phyloP scores from a whole-genome alignment of 1,140 invertebrate species.

The Dinoponera quadriceps region DNA sequence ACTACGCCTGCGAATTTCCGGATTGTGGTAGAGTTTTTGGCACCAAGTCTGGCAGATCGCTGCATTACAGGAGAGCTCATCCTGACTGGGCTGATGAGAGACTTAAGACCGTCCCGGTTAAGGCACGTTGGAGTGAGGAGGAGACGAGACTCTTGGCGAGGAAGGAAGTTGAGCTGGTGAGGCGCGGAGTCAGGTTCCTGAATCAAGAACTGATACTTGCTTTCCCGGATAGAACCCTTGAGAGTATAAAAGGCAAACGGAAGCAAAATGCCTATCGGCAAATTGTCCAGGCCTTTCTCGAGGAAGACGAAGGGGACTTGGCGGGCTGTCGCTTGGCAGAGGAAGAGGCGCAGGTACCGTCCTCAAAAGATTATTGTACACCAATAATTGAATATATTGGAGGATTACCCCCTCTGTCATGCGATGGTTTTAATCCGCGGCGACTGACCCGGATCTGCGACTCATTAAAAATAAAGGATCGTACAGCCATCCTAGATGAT shows the following conservation, averaged over 20 bases:
- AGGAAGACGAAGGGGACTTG: too few species aligned
- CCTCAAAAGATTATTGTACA: too few species aligned
- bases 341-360: too few species aligned
- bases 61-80: constrained; percentile 56
- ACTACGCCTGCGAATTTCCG: constrained; percentile 25
- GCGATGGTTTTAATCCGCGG: too few species aligned
- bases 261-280: not conserved
- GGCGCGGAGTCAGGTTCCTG: constrained; percentile 10
- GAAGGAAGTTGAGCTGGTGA: constrained; percentile 20
- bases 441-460: too few species aligned
- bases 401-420: too few species aligned
- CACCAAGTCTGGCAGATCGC: constrained; percentile 39
- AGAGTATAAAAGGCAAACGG: constrained; percentile 50
- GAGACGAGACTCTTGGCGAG: constrained; percentile 45
- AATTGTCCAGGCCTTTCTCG: too few species aligned
- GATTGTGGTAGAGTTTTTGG: constrained; percentile 47
- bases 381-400: too few species aligned
- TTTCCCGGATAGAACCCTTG: constrained; percentile 20
- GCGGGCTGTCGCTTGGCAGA: too few species aligned
- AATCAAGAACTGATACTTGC: not conserved
- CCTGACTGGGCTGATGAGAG: constrained; percentile 50
- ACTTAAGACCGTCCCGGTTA: not conserved
- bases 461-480: too few species aligned
- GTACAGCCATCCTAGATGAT: too few species aligned
- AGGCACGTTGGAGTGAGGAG: constrained; percentile 43